Evolutionary conservation across 2,888 invertebrate species (phyloP).

Genomic region (Gandaritis pyraliata): DNA sequence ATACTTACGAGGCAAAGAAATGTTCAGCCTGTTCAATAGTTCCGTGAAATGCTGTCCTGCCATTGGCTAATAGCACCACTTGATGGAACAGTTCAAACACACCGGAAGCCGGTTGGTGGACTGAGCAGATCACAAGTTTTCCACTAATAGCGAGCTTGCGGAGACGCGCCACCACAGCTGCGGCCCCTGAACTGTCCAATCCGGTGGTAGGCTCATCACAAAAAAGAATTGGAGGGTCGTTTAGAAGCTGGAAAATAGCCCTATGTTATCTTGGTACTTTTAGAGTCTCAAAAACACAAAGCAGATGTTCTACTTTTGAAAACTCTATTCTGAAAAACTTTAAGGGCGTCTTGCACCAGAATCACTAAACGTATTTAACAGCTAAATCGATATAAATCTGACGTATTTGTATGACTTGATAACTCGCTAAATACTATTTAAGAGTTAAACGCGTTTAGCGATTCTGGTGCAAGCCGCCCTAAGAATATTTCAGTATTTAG

Average conservation of each 20-base stretch:
- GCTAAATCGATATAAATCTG: too few relatives aligned
- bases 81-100: conserved; percentile 93
- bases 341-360: too few relatives aligned
- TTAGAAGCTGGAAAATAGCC: conserved; percentile 86
- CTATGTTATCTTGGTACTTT: background rate
- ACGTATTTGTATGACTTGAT: too few relatives aligned
- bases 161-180: conserved; percentile 89
- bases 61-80: conserved; percentile 90
- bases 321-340: too few relatives aligned
- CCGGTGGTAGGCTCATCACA: conserved; percentile 98
- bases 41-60: conserved; percentile 91
- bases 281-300: background rate
- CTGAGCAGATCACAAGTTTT: conserved; percentile 93
- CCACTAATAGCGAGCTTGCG: conserved; percentile 86
- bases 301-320: too few relatives aligned
- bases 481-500: too few relatives aligned
- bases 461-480: too few relatives aligned
- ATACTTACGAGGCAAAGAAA: conserved; percentile 88
- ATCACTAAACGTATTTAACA: too few relatives aligned
- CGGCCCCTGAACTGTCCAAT: conserved; percentile 94
- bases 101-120: conserved; percentile 96
- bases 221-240: conserved; percentile 94
- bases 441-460: too few relatives aligned
- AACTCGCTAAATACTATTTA: too few relatives aligned
- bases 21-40: conserved; percentile 87